These are phyloP conservation scores for Siniperca undulata DNA, from an alignment of 2,797 vertebrate genomes.

Conservation along the genomic window DNA sequence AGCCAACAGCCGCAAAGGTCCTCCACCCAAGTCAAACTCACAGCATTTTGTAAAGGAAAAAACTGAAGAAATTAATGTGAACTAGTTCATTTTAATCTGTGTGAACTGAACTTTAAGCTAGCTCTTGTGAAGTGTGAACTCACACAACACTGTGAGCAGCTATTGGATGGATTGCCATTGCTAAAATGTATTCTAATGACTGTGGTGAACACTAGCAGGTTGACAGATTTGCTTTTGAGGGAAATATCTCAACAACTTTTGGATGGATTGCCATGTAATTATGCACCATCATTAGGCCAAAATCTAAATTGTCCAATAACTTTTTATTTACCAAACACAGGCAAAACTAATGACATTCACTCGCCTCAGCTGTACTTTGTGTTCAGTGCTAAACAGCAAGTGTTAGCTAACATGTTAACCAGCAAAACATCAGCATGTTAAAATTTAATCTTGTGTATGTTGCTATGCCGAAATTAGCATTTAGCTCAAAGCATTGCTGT, in stretches of 20 bases:
- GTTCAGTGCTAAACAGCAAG: background rate
- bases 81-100: no score
- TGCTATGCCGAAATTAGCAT: background rate
- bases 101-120: no score
- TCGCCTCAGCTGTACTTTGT: background rate
- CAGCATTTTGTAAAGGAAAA: no score
- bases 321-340: background rate
- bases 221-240: background rate
- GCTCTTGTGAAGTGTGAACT: no score
- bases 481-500: background rate
- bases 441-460: background rate
- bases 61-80: no score
- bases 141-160: no score
- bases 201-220: no score
- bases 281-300: no score
- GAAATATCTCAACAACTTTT: background rate
- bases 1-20: no score
- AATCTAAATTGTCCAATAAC: background rate
- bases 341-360: background rate
- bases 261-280: background rate
- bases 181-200: no score
- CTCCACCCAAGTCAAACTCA: no score
- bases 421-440: background rate
- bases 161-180: no score
- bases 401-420: background rate